Percentiles rank a stretch among this genome's conserved stretches.
Evolutionary conservation across 2,113 vertebrate species (phyloP).

Genomic region (Genyomyrus donnyi): DNA sequence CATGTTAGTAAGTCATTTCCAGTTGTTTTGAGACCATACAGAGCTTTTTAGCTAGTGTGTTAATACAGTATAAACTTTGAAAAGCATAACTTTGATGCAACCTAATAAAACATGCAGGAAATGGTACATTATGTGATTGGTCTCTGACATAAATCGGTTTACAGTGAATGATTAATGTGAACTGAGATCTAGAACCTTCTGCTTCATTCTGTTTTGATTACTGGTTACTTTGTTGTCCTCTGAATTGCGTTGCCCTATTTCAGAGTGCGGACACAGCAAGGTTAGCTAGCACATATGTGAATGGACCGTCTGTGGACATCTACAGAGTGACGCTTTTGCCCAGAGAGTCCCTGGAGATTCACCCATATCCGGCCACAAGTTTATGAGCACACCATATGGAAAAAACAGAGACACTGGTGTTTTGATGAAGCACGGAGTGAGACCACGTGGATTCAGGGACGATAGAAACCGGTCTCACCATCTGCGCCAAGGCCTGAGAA

Average conservation of each 20-base stretch:
- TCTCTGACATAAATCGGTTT: background rate
- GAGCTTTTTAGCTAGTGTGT: background rate
- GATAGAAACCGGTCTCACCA: background rate
- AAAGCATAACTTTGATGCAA: background rate
- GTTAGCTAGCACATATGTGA: background rate
- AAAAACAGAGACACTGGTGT: constrained; percentile 1
- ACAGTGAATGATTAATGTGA: background rate
- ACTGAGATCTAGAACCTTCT: background rate
- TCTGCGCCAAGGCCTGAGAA: background rate
- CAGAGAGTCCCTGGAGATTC: background rate
- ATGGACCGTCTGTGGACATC: background rate
- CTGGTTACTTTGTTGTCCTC: background rate
- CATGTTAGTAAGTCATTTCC: background rate
- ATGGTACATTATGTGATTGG: background rate
- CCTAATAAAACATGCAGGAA: background rate
- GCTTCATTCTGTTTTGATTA: background rate
- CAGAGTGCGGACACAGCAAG: background rate
- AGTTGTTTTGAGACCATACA: background rate
- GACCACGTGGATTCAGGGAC: background rate
- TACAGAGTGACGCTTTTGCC: background rate
- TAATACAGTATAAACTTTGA: background rate
- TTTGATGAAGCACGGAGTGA: background rate
- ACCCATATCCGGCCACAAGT: background rate
- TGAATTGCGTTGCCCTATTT: background rate
- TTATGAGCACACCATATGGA: background rate